phyloP scores from a whole-genome alignment of 2,888 invertebrate species.

The Dioctria linearis region DNA sequence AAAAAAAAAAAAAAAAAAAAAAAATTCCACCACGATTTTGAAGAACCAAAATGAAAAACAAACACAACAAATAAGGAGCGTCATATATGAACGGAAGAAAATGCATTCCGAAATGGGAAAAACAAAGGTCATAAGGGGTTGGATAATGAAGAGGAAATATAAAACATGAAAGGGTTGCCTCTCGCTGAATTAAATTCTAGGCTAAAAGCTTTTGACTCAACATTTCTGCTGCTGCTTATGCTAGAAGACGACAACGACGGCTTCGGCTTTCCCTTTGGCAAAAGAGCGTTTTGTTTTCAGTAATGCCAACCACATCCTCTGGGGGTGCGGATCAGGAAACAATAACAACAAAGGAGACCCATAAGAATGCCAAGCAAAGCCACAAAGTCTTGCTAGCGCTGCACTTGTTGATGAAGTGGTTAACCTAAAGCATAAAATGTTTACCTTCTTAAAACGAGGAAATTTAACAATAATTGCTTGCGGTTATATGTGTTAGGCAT shows the following conservation, averaged over 20 bases:
- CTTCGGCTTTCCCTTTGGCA: slow-evolving; percentile 14
- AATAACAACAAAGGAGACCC: slow-evolving; percentile 46
- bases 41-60: neutral
- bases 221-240: neutral
- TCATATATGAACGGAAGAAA: slow-evolving; percentile 6
- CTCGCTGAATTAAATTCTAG: slow-evolving; percentile 49
- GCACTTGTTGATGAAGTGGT: slow-evolving; percentile 54
- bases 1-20: no score
- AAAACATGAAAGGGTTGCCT: slow-evolving; percentile 49
- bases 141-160: slow-evolving; percentile 53
- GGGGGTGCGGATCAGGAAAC: slow-evolving; percentile 23
- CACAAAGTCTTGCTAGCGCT: slow-evolving; percentile 15
- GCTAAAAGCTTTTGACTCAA: slow-evolving; percentile 50
- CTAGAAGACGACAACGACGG: neutral
- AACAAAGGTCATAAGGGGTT: slow-evolving; percentile 29
- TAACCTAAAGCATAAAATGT: slow-evolving; percentile 46
- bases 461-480: slow-evolving; percentile 29
- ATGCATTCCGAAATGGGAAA: slow-evolving; percentile 16
- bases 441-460: slow-evolving; percentile 42
- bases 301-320: slow-evolving; percentile 18
- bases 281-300: slow-evolving; percentile 4
- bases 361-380: slow-evolving; percentile 18
- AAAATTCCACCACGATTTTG: no score
- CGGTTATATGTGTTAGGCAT: neutral
- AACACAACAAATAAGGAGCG: neutral